These are phyloP conservation scores for Bombyx mori DNA, from an alignment of 1,140 invertebrate species.

Conservation along the genomic window DNA sequence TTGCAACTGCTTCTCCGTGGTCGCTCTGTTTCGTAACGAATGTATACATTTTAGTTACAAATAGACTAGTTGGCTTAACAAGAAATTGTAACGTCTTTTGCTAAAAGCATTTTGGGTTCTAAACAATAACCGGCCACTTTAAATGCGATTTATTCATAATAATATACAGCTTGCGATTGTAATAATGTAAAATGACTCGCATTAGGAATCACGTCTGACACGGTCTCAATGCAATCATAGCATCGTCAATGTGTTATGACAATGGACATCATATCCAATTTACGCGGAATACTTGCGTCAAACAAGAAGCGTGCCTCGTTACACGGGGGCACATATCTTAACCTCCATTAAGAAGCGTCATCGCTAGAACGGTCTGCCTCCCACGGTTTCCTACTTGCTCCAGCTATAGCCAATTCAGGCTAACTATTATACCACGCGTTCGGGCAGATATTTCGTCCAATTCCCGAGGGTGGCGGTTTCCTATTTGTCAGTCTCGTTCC, in stretches of 20 bases:
- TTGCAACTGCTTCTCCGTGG: slow-evolving; percentile 5
- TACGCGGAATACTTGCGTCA: slow-evolving; percentile 38
- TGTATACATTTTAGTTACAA: no score
- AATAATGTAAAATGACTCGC: no score
- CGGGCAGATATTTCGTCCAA: slow-evolving; percentile 22
- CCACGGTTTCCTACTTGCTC: slow-evolving; percentile 47
- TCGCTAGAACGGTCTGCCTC: slow-evolving; percentile 36
- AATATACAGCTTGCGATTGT: no score
- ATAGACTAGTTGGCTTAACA: no score
- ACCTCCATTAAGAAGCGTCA: slow-evolving; percentile 53
- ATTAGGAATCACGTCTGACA: no score
- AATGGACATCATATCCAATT: slow-evolving; percentile 37
- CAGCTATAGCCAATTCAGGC: slow-evolving; percentile 35
- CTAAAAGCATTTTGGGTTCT: no score
- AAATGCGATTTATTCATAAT: no score
- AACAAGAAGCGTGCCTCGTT: slow-evolving; percentile 46
- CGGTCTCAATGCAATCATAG: neutral
- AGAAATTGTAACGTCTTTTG: no score
- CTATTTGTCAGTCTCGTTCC: slow-evolving; percentile 27
- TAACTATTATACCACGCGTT: slow-evolving; percentile 22
- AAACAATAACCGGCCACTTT: no score
- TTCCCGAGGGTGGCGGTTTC: slow-evolving; percentile 34
- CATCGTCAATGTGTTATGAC: slow-evolving; percentile 10
- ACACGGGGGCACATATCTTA: slow-evolving; percentile 51
- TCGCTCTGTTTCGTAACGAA: neutral